Base-by-base conservation (phyloP, 2,113 vertebrate genomes). In the Oryzias javanicus region DNA sequence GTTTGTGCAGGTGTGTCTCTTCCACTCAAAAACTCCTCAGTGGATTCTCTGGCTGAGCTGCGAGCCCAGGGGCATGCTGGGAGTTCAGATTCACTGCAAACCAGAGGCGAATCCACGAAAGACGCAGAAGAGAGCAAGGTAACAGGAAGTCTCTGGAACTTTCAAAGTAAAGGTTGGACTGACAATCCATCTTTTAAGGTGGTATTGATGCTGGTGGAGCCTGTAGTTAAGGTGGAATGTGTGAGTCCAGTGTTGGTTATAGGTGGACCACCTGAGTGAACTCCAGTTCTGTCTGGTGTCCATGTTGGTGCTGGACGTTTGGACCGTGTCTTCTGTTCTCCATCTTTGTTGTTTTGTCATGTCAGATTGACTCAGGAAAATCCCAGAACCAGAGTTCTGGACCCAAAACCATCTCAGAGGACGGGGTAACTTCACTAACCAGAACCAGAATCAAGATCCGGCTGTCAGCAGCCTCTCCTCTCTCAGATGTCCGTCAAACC, bases 21-120 rank as follows among this genome's bases (percentile, higher is more conserved):
- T 14, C 5, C 8, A 3, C 2, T 1, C 8, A 16, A 16, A 6
- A 52, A 27, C 20, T 8, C 81, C 42, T 66, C 60, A 4, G 71
- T 86, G 45, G 83, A 88, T 64, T 42, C 50, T 29, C 62, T 86
- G 60, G 70, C 64, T 0, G 54, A 57, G 50, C 65, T 81, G 58
- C 49, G 76, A 54, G 25, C 6, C 1, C 58, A 64, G 5, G 4
- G 14, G 60, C 51, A 56, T 59, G 41, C 66, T 82, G 75, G 74
- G 63, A 82, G 45, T 56, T 24, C 50, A 4, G 19, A 18, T 0
- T 1, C 4, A 0, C 6, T 17, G 0, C 15, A 17, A 42, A 65
- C 49, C n/a, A 19, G 1, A 14, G 13, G 1, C 0, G 18, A 42
- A 8, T 35, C 35, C 8, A 12, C 35, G 12, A 12, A 35, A 8